Evolutionary conservation across 1,140 invertebrate species (phyloP).

Genomic region (Laupala kohalensis): DNA sequence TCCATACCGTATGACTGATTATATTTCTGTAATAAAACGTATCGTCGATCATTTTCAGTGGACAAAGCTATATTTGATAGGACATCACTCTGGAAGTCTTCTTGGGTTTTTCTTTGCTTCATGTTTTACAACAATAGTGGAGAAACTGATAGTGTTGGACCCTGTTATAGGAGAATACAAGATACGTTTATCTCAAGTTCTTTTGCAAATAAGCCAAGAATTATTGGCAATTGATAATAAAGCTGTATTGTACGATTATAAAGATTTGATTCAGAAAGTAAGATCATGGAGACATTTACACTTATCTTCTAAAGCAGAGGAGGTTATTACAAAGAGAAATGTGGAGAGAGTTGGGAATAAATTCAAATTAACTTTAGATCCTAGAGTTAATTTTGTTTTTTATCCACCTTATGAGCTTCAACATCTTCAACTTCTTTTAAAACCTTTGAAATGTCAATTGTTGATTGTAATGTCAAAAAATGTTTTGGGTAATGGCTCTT

Average conservation of each 20-base stretch:
- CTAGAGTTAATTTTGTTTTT: not conserved
- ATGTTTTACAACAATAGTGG: slow-evolving; percentile 35
- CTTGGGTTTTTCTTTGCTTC: slow-evolving; percentile 30
- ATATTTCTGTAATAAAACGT: slow-evolving; percentile 32
- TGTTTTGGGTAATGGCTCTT: not conserved
- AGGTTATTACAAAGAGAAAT: not conserved
- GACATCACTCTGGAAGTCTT: slow-evolving; percentile 42
- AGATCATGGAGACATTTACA: not conserved
- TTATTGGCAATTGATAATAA: not conserved
- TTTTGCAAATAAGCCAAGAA: not conserved
- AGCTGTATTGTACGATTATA: not conserved
- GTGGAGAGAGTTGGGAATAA: not conserved
- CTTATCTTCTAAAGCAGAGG: not conserved
- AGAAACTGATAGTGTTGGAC: slow-evolving; percentile 39
- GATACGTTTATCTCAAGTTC: not conserved
- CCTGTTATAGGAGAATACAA: slow-evolving; percentile 20
- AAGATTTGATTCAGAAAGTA: not conserved
- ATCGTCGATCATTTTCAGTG: slow-evolving; percentile 42
- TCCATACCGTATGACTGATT: slow-evolving; percentile 31
- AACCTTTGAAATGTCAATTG: not conserved
- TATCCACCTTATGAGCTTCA: not conserved
- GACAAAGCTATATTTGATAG: slow-evolving; percentile 36
- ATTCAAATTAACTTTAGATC: not conserved
- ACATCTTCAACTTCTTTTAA: not conserved
- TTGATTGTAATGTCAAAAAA: not conserved